Base-by-base conservation (phyloP, 2,888 invertebrate species). In the Elysia crispata region DNA sequence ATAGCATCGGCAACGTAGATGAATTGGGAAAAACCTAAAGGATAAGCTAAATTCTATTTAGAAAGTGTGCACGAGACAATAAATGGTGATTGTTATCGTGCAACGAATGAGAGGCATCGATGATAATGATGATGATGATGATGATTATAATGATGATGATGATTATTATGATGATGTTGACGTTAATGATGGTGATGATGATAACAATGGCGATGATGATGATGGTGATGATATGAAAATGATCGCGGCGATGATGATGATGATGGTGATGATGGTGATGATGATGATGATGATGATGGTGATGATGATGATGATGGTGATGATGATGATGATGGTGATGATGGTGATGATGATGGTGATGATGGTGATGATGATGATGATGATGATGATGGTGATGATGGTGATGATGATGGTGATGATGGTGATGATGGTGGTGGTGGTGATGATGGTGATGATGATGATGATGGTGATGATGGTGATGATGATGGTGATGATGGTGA, bases 291-390 rank as follows among this genome's bases (percentile, higher is more conserved):
- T 67, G 67, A 67, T 67, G 67, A 30, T 30, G 30, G 23, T 67
- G 67, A 67, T 67, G 30, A 67, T 67, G 67, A 67, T 67, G 67
- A 30, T 30, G 67, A 67, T 67, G 67, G 23, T 67, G 67, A 30
- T 67, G 30, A 30, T 30, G 28, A 25, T 67, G 30, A 30, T 67
- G 30, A 67, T 67, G 23, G 33, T 49, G 72, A 72, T 49, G 50
- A 72, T 72, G 72, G 33, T 72, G 72, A 49, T 49, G 72, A 49
- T 49, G 72, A 49, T 72, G 72, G 33, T 49, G 50, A 72, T 49
- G 72, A 72, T 72, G 72, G 13, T 72, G 72, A 49, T 49, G 50
- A 72, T 72, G 72, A 72, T 49, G n/a, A 72, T 72, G 72, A 49
- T 49, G 49, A 72, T 72, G 72, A 72, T 72, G 72, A 49, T 72